A percentile compares a stretch with the other conserved stretches of the same genome.
These are phyloP conservation scores for Daubentonia madagascariensis DNA, from an alignment of 2,113 vertebrate genomes.

Conservation along the genomic window DNA sequence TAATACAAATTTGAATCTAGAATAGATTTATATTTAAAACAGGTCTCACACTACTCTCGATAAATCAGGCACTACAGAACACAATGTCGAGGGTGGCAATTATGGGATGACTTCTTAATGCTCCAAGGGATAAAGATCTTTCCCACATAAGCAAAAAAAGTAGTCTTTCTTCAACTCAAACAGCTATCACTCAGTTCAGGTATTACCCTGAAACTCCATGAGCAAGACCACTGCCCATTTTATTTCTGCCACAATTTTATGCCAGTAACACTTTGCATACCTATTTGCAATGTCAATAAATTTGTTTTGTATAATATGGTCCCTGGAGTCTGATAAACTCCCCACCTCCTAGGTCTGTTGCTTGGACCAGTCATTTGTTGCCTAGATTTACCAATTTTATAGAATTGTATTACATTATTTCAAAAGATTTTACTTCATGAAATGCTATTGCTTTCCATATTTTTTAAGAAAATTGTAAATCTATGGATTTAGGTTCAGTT, in stretches of 20 bases:
- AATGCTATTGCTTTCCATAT: neutral
- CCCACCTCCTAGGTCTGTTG: neutral
- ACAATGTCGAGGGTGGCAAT: neutral
- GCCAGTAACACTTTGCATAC: neutral
- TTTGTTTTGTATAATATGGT: neutral
- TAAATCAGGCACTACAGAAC: neutral
- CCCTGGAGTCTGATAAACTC: no score
- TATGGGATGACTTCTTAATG: neutral
- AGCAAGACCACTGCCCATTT: neutral
- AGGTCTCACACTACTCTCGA: neutral
- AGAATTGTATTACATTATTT: neutral
- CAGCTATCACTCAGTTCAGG: neutral
- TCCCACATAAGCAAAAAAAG: neutral
- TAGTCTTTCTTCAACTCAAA: neutral
- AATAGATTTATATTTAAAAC: neutral
- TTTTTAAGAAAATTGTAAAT: neutral
- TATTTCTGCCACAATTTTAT: neutral
- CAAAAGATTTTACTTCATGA: neutral
- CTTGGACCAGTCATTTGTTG: neutral
- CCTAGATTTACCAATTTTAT: neutral
- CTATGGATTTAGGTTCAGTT: neutral
- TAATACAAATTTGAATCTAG: neutral
- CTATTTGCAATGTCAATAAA: neutral
- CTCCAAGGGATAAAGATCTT: neutral
- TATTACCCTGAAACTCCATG: neutral